phyloP scores from a whole-genome alignment of 2,797 vertebrate species.

The Phrynocephalus guinanensis region DNA sequence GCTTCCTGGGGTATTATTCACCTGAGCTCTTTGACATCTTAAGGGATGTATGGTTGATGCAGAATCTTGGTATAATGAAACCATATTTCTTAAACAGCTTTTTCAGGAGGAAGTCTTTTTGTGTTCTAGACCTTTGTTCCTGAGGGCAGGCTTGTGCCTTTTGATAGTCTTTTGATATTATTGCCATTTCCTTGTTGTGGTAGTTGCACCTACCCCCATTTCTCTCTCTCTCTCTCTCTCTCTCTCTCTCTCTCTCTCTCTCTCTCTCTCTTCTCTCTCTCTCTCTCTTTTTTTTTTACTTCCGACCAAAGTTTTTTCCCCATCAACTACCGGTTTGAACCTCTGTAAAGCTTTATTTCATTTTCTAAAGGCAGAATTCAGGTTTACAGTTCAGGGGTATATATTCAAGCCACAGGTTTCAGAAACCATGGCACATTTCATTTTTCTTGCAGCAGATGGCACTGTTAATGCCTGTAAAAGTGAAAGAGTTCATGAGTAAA shows the following conservation, averaged over 20 bases:
- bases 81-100: background rate
- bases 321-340: background rate
- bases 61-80: background rate
- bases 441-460: constrained; percentile 29
- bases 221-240: background rate
- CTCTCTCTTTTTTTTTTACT: no score
- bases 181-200: background rate
- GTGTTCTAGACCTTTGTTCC: background rate
- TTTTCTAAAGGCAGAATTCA: constrained; percentile 1
- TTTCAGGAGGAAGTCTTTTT: background rate
- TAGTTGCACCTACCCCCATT: background rate
- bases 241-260: no score
- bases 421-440: background rate
- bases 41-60: background rate
- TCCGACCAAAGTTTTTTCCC: background rate
- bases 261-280: no score
- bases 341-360: background rate
- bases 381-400: constrained; percentile 6
- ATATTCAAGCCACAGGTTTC: constrained; percentile 18
- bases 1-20: no score
- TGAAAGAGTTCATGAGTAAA: background rate
- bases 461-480: constrained; percentile 3
- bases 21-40: background rate
- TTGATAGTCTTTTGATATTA: constrained; percentile 2
- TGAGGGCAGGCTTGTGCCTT: background rate